These are phyloP conservation scores for Cydia fagiglandana DNA, from an alignment of 1,140 invertebrate species.

Conservation along the genomic window DNA sequence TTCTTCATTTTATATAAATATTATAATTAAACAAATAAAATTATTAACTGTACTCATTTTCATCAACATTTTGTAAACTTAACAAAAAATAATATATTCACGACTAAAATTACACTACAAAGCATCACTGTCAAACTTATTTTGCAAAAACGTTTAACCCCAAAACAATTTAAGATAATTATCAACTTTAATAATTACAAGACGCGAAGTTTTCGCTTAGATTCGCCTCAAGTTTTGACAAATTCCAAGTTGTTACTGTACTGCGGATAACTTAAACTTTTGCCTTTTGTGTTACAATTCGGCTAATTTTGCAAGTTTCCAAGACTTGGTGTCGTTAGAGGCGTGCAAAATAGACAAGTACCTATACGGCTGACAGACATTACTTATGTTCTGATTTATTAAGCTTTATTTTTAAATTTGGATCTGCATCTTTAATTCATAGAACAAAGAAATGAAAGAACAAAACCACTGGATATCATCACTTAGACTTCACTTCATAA, in stretches of 20 bases:
- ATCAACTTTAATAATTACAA: constrained; percentile 12
- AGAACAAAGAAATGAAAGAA: too few species aligned
- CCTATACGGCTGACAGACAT: not conserved
- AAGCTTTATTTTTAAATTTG: too few species aligned
- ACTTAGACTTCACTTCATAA: too few species aligned
- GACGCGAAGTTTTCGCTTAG: not conserved
- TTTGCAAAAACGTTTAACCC: not conserved
- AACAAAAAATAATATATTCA: too few species aligned
- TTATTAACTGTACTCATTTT: too few species aligned
- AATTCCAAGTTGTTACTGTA: constrained; percentile 1
- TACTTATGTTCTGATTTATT: not conserved
- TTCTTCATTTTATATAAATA: too few species aligned
- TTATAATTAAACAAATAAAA: too few species aligned
- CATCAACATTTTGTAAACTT: too few species aligned
- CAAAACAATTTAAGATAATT: not conserved
- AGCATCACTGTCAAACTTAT: too few species aligned
- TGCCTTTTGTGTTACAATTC: not conserved
- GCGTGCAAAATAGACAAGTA: not conserved
- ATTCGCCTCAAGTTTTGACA: not conserved
- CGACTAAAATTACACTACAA: too few species aligned
- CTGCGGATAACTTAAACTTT: not conserved
- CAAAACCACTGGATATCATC: too few species aligned
- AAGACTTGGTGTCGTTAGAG: not conserved
- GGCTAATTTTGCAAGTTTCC: not conserved
- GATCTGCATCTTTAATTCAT: not conserved